These are phyloP conservation scores for Folsomia candida DNA, from an alignment of 2,888 invertebrate genomes.

Conservation along the genomic window DNA sequence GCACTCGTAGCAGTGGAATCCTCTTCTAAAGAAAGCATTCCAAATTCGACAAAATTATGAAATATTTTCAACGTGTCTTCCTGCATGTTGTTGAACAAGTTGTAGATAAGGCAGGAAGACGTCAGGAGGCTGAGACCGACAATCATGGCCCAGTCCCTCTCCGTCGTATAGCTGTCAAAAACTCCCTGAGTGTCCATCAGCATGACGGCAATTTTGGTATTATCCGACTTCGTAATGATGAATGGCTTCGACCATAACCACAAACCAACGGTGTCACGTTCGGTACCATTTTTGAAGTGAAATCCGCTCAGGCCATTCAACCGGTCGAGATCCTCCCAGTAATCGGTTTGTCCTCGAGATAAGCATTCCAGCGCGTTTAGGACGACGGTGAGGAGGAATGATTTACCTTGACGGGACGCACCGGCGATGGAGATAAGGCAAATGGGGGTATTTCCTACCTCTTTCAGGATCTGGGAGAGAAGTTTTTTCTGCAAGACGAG, in stretches of 20 bases:
- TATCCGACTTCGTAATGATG: conserved; percentile 3
- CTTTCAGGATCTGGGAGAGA: background rate
- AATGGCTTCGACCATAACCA: no score
- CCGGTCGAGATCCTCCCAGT: conserved; percentile 6
- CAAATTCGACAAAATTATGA: conserved; percentile 22
- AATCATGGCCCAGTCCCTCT: conserved; percentile 28
- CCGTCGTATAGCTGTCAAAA: conserved; percentile 28
- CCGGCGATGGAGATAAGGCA: no score
- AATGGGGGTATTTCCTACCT: conserved; percentile 8
- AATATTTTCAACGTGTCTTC: conserved; percentile 24
- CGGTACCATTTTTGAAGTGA: conserved; percentile 7
- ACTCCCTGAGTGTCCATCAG: no score
- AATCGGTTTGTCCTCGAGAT: no score
- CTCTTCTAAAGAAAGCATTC: no score
- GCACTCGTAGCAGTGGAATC: conserved; percentile 57
- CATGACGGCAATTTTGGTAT: conserved; percentile 9
- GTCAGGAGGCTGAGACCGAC: conserved; percentile 31
- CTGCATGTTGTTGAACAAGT: conserved; percentile 26
- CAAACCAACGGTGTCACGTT: no score
- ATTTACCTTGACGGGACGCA: no score
- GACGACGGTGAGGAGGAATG: no score
- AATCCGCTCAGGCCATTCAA: conserved; percentile 22
- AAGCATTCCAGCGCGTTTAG: no score
- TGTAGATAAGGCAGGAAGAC: conserved; percentile 31
- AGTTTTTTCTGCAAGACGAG: background rate